Evolutionary conservation across 2,113 vertebrate genomes (phyloP), one percentile per base, ranked within the genome.

Genomic region (Chloebia gouldiae): DNA sequence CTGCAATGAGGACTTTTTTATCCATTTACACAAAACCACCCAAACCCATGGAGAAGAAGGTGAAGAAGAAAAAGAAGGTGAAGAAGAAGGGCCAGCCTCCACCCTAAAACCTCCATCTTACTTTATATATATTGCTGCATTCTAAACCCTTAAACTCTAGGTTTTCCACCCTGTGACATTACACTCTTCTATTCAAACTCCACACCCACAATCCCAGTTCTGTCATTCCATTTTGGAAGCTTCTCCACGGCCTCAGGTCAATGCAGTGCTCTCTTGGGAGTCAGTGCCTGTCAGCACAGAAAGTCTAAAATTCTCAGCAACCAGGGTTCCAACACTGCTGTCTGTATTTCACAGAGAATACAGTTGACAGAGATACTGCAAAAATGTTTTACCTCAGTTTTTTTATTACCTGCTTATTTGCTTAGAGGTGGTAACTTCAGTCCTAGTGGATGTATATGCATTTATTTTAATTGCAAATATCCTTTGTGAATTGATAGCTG

Each of bases 401-500:
- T 39, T 11, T 40, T 64, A n/a, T 85, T 21, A n/a, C 3, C 31
- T 75, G 25, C 19, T 72, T 65, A 35, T 69, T 88, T 93, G 28
- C 56, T 70, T 79, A 73, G 89, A 87, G 39, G 7, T 92, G 37
- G 57, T 86, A 88, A 50, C 50, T 69, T 88, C 2, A 4, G 47
- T 54, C 37, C 68, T 94, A 81, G 84, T 87, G 60, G 27, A 22
- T 91, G 40, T 47, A 23, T 66, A 11, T 91, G 50, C 57, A 27
- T 96, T 97, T 93, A 94, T 96, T 94, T 95, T 92, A 96, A 95
- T 95, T 94, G 82, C 90, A 90, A 96, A 97, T 97, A 81, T 85
- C 92, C 81, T 84, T 91, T 95, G 63, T 97, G 83, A 94, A 53
- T 93, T 88, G 81, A 71, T 98, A 99, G 99, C 98, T 99, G 15